Evolutionary conservation across 2,113 vertebrate genomes (phyloP), one percentile per base, ranked within the genome.

Genomic region (Pantherophis guttatus): DNA sequence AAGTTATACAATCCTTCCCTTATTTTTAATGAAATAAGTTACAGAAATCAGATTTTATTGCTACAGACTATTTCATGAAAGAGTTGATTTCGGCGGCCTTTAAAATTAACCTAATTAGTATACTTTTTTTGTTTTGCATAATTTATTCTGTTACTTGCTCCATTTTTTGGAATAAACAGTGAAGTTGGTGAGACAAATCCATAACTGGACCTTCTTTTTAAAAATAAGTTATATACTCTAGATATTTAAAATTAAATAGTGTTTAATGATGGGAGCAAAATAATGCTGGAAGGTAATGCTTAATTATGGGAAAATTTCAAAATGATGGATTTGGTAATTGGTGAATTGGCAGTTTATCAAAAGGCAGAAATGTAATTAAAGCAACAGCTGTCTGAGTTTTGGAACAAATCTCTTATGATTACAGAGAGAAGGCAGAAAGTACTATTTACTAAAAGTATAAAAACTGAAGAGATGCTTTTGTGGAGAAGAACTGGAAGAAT

Each of bases 291-390:
- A 92, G 39, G 52, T 89, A 89, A 89, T 85, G 33, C 12, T 59
- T 90, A 90, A 59, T 90, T 44, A 90, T 58, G 11, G 54, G 26
- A 54, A 93, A 59, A 62, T 29, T 62, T 62, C 88, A 93, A 62
- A 90, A 90, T 26, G 17, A 8, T 59, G 88, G 23, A 90, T 93
- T 86, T 90, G 50, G 48, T 59, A 90, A 86, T 62, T 93, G 75
- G 3, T 86, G 29, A 52, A 86, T 86, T 91, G 24, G 88, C 89
- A 87, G 75, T 91, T 70, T 87, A 26, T 57, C 57, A 87, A 62
- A 91, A 93, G 75, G 33, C 50, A 87, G 50, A 91, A 90, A 90
- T 62, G n/a, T 86, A 93, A 90, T 90, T 90, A 90, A 93, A 90
- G 21, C 70, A 86, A n/a, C 88, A 90, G 26, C 91, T 93, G 88